These are phyloP conservation scores for Drosophila kambysellisi DNA, from an alignment of 2,888 invertebrate species.

Conservation along the genomic window DNA sequence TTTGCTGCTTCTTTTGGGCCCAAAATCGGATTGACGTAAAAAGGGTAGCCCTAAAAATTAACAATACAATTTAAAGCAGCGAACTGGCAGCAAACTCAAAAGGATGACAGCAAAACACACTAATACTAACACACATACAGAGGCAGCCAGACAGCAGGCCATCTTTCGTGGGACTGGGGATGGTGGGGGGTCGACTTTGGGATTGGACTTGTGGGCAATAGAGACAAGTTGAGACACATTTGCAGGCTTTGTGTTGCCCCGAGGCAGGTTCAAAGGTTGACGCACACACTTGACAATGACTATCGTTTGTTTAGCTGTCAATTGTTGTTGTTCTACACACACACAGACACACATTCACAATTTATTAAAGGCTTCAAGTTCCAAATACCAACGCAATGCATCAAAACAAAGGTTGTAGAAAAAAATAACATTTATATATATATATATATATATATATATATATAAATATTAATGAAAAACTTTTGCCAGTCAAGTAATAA, in stretches of 20 bases:
- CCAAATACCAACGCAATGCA: constrained; percentile 42
- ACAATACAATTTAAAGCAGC: constrained; percentile 78
- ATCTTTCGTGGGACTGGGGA: background rate
- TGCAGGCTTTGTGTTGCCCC: constrained; percentile 33
- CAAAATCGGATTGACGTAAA: constrained; percentile 51
- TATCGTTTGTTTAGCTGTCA: constrained; percentile 79
- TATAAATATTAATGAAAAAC: constrained; percentile 35
- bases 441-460: background rate
- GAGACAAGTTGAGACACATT: constrained; percentile 31
- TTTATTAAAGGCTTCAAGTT: constrained; percentile 77
- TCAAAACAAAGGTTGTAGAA: constrained; percentile 27
- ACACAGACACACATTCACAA: constrained; percentile 28
- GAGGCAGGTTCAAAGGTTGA: constrained; percentile 76
- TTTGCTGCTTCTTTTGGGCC: background rate
- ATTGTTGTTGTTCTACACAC: constrained; percentile 58
- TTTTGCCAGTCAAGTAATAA: constrained; percentile 62
- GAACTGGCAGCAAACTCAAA: constrained; percentile 48
- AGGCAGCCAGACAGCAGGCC: constrained; percentile 11
- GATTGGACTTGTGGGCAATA: constrained; percentile 8
- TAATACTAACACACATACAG: constrained; percentile 6
- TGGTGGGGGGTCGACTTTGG: background rate
- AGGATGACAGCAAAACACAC: constrained; percentile 36
- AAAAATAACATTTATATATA: constrained; percentile 4
- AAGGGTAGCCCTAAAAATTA: constrained; percentile 68
- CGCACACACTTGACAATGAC: constrained; percentile 80